These are phyloP conservation scores for Petaurus breviceps DNA, from an alignment of 2,113 vertebrate genomes.

Conservation along the genomic window DNA sequence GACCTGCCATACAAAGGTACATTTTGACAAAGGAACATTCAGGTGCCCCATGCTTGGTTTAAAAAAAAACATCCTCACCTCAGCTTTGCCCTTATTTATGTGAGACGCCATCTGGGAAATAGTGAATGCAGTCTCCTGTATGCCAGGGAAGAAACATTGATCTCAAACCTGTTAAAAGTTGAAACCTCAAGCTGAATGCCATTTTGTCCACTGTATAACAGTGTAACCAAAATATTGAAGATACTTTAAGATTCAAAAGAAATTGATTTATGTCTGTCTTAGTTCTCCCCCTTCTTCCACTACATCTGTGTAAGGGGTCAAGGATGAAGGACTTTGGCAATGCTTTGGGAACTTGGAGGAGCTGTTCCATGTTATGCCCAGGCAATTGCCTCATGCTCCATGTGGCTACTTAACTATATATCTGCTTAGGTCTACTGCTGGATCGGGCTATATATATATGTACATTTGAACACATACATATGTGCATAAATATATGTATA, in stretches of 20 bases:
- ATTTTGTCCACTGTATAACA: conserved; percentile 77
- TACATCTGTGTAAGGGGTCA: background rate
- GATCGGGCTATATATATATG: background rate
- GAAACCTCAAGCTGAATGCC: conserved; percentile 75
- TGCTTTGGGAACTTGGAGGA: background rate
- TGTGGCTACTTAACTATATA: background rate
- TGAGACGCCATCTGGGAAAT: conserved; percentile 50
- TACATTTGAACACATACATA: background rate
- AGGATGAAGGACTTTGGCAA: background rate
- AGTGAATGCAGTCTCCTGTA: conserved; percentile 45
- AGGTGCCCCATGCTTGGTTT: background rate
- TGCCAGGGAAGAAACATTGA: conserved; percentile 66
- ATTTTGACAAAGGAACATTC: background rate
- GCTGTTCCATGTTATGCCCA: background rate
- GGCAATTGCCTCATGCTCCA: background rate
- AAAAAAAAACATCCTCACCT: background rate
- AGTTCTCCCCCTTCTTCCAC: conserved; percentile 61
- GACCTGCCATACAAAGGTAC: background rate
- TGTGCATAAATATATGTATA: background rate
- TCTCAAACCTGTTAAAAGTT: conserved; percentile 68
- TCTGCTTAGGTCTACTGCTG: background rate
- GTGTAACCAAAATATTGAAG: conserved; percentile 79
- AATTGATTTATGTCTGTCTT: conserved; percentile 80
- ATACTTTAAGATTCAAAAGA: conserved; percentile 81
- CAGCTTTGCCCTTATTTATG: conserved; percentile 18